Base-by-base conservation (phyloP, 1,140 invertebrate species). In the Zaprionus ornatus region DNA sequence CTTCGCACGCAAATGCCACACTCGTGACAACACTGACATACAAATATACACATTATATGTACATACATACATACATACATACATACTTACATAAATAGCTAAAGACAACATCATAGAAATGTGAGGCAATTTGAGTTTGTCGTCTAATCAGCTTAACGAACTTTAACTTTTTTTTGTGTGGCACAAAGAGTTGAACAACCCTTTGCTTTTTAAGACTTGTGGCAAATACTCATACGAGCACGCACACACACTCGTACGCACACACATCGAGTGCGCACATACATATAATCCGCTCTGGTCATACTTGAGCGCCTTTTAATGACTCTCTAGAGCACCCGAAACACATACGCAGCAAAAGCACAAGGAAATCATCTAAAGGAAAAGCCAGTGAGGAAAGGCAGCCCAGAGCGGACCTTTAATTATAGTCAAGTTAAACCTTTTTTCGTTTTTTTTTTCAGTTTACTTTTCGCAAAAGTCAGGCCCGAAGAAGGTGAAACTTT, bases 111-210 rank as follows among this genome's bases (percentile, higher is more conserved):
- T 52, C 29, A 64, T 59, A 40, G 42, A 32, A 64, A 29, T 60
- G 40, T 23, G n/a, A 17, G 50, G 60, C 69, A 68, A 77, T 80
- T 80, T 83, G 56, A 59, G 63, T 71, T 37, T 45, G 50, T 50
- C 80, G 62, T 60, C 78, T 82, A 90, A 90, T 88, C 78, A 90
- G 81, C 85, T 85, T 80, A 80, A 85, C 75, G 68, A 80, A 90
- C 70, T 85, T 90, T 62, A 85, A 68, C 74, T 48, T 63, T 77
- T 80, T 73, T 25, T 48, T 65, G n/a, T 67, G 40, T 32, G 75
- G 55, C 32, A 64, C 42, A 54, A 62, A 61, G 79, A 77, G 83
- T 86, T 82, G 77, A 81, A 75, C 80, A 88, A 84, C 81, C 85
- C 79, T 82, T 90, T 82, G 52, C 56, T 9, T 70, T 74, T 74